These are phyloP conservation scores for Poicephalus meyeri DNA, from an alignment of 2,113 vertebrate genomes.

Conservation along the genomic window DNA sequence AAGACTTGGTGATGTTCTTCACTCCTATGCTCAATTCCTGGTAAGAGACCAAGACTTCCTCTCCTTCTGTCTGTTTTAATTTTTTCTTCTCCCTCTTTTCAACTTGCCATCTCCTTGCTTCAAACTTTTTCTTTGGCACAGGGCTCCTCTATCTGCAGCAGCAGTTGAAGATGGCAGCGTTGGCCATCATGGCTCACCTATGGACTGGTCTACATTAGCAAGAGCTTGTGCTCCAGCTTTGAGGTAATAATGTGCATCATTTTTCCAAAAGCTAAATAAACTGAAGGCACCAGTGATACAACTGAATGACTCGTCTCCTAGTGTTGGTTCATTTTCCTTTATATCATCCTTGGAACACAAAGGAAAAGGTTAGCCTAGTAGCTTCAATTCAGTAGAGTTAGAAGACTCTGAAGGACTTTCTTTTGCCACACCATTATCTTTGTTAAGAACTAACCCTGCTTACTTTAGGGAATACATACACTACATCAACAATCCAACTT, in stretches of 20 bases:
- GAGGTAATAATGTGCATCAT: fast-evolving
- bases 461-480: background rate
- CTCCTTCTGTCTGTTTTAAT: background rate
- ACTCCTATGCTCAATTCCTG: background rate
- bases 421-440: background rate
- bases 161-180: background rate
- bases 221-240: background rate
- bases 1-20: background rate
- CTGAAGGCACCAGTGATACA: background rate
- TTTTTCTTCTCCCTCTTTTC: background rate
- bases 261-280: background rate
- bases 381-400: background rate
- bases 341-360: background rate
- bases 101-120: background rate
- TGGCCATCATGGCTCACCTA: background rate
- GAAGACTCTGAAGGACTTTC: background rate
- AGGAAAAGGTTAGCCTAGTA: background rate
- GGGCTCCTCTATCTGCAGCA: background rate
- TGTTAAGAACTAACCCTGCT: background rate
- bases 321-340: background rate
- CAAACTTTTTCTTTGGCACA: fast-evolving
- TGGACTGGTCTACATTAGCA: background rate
- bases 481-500: background rate
- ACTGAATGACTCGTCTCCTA: background rate
- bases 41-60: background rate